Base-by-base conservation (phyloP, 2,113 vertebrate genomes). In the Hemichromis elongatus region DNA sequence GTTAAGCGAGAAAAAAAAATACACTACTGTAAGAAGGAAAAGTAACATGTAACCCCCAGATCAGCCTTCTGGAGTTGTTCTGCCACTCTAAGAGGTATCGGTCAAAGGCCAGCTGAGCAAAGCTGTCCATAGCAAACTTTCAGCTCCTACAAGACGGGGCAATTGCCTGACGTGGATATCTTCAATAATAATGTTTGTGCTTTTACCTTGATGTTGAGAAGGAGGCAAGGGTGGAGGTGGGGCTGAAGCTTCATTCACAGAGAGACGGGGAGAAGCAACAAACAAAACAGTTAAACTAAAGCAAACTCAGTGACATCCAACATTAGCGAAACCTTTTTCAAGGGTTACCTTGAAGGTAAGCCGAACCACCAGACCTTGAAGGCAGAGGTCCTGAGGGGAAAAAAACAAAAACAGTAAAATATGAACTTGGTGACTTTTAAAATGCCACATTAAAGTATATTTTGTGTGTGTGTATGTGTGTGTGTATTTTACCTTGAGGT, bases 201-300 rank as follows among this genome's bases (percentile, higher is more conserved):
- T 21, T 80, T 90, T 88, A 94, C 94, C 84, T 82, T 50, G 83
- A 73, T 8, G 68, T 10, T 4, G 88, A 28, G n/a, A 55, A 68
- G 52, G 50, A 80, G 42, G 82, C 12, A 75, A 18, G 8, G 89
- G 87, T 47, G 73, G 66, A 78, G 88, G 82, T 0, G 92, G 88
- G 1, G 88, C 92, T 21, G 92, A 92, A 53, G 90, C 92, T 92
- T 87, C 26, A 88, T 57, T 21, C 52, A 24, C 45, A 87, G 7
- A 79, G 10, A 77, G 33, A 81, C 4, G 1, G 2, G 35, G 37
- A 83, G 19, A 83, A 7, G 5, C 7, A 88, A 21, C 70, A 26
- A 30, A 82, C 6, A 35, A 11, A 75, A 42, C 3, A 61, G 9
- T 21, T 53, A 47, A 77, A 78, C 6, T 16, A 80, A 11, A 63